Evolutionary conservation across 1,140 invertebrate genomes (phyloP).

Genomic region (Meloidogyne hapla): DNA sequence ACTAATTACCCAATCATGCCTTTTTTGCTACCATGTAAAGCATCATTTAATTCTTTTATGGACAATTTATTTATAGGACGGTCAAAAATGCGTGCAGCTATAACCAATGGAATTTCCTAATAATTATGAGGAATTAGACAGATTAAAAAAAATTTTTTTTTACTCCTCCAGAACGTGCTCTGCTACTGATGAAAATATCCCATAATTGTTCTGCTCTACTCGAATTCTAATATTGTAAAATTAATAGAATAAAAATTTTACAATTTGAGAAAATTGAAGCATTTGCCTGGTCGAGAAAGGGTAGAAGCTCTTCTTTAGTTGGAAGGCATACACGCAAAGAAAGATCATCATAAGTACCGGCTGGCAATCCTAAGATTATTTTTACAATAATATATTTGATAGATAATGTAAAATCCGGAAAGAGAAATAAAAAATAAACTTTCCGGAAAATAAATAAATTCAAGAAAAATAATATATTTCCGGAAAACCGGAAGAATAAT

Average conservation of each 20-base stretch:
- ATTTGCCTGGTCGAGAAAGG: slow-evolving; percentile 60
- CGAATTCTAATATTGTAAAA: slow-evolving; percentile 51
- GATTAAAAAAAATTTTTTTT: background rate
- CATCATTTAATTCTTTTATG: slow-evolving; percentile 47
- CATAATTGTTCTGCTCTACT: slow-evolving; percentile 60
- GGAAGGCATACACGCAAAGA: slow-evolving; percentile 60
- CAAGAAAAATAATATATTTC: too few species aligned
- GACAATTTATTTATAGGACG: slow-evolving; percentile 49
- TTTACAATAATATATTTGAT: background rate
- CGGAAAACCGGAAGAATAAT: too few species aligned
- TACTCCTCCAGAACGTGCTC: slow-evolving; percentile 61
- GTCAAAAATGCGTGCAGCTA: slow-evolving; percentile 49
- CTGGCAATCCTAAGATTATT: slow-evolving; percentile 39
- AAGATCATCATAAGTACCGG: slow-evolving; percentile 59
- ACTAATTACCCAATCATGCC: slow-evolving; percentile 45
- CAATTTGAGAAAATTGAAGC: slow-evolving; percentile 10
- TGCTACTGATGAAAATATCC: slow-evolving; percentile 61
- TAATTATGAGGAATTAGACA: too few species aligned
- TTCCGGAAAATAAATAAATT: too few species aligned
- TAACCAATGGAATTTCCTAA: slow-evolving; percentile 48
- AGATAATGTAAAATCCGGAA: too few species aligned
- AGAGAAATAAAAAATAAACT: too few species aligned
- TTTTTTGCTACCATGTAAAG: slow-evolving; percentile 46
- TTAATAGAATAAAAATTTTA: slow-evolving; percentile 23
- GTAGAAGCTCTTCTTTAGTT: slow-evolving; percentile 60